Conservation (phyloP, 2,797 vertebrate genomes). For the Crenichthys baileyi region DNA sequence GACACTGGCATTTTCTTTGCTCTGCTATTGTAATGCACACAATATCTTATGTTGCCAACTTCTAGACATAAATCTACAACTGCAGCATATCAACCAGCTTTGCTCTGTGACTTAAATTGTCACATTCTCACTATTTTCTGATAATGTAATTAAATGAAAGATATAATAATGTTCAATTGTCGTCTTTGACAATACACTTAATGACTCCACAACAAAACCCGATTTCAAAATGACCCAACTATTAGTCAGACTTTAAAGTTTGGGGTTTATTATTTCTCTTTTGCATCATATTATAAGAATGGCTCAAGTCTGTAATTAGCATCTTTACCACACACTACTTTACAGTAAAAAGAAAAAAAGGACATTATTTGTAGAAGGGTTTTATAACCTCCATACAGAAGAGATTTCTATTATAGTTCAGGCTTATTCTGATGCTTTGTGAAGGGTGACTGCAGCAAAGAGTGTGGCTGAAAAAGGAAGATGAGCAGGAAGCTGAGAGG, state of each 20-base stretch:
- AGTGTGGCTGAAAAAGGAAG: slow-evolving; percentile 44
- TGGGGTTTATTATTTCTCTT: background rate
- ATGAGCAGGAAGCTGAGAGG: slow-evolving; percentile 23
- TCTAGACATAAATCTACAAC: slow-evolving; percentile 32
- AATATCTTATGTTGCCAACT: slow-evolving; percentile 16
- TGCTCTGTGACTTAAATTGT: background rate
- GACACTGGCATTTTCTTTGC: slow-evolving; percentile 39
- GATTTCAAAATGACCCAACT: background rate
- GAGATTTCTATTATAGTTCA: slow-evolving; percentile 37
- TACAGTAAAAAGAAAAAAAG: background rate
- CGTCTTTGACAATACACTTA: slow-evolving; percentile 13
- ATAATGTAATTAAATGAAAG: slow-evolving; percentile 22
- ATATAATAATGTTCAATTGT: slow-evolving; percentile 28
- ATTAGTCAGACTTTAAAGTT: background rate
- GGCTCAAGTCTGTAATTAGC: background rate
- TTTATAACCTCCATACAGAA: slow-evolving; percentile 11
- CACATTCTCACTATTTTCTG: slow-evolving; percentile 8
- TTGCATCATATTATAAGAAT: background rate
- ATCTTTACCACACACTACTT: background rate
- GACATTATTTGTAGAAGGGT: slow-evolving; percentile 8
- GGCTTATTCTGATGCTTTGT: slow-evolving; percentile 6
- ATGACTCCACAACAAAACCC: no score
- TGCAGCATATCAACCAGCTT: slow-evolving; percentile 32
- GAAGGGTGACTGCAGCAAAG: slow-evolving; percentile 10
- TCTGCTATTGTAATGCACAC: slow-evolving; percentile 28